phyloP scores from a whole-genome alignment of 2,888 invertebrate genomes.

The Elegia similella region DNA sequence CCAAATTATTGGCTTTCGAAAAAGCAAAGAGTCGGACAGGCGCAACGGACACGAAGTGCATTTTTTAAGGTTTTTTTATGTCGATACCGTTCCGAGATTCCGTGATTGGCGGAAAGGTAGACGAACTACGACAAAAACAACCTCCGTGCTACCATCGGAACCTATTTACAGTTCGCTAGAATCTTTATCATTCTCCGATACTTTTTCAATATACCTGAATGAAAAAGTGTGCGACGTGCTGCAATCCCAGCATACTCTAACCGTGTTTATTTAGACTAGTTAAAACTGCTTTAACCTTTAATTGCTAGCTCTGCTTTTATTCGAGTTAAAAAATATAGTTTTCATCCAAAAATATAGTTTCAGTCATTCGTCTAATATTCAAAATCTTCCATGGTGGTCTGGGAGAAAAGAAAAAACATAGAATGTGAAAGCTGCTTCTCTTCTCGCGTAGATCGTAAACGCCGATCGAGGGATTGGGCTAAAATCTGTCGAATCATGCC shows the following conservation, averaged over 20 bases:
- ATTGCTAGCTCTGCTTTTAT: too few species aligned
- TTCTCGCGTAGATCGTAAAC: too few species aligned
- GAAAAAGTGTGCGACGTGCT: not conserved
- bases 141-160: constrained; percentile 1
- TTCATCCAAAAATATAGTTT: too few species aligned
- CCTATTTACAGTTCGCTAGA: not conserved
- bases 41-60: constrained; percentile 44
- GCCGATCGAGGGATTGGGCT: too few species aligned
- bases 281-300: too few species aligned
- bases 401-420: too few species aligned
- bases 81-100: constrained; percentile 41
- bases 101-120: constrained; percentile 42
- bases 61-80: constrained; percentile 34
- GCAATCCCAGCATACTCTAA: not conserved
- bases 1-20: constrained; percentile 37
- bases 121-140: constrained; percentile 41
- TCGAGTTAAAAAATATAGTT: too few species aligned
- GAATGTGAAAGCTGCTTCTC: too few species aligned
- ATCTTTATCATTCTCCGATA: not conserved
- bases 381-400: too few species aligned
- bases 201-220: not conserved
- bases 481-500: too few species aligned
- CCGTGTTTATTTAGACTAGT: not conserved
- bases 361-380: too few species aligned
- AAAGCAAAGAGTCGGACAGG: constrained; percentile 41